Conservation (phyloP, 2,797 vertebrate genomes). For the Kryptolebias ocellatus region DNA sequence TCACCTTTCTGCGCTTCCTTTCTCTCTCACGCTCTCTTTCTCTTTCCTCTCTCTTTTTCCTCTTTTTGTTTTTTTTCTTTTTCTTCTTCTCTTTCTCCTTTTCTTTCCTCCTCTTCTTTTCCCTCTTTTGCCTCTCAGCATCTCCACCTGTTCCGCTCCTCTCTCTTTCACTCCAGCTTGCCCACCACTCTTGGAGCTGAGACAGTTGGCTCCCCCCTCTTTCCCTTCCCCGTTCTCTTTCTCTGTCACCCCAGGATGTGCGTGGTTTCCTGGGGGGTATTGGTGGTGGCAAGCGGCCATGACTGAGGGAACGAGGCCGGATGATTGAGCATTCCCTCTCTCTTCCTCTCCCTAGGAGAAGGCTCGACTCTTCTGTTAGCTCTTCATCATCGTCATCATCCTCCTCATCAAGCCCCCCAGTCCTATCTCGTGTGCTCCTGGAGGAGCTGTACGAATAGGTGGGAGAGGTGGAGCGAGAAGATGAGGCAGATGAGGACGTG, state of each 20-base stretch:
- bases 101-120: constrained; percentile 83
- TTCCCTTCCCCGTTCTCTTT: constrained; percentile 83
- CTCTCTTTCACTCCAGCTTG: constrained; percentile 83
- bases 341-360: constrained; percentile 81
- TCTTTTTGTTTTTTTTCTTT: constrained; percentile 84
- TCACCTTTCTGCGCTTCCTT: constrained; percentile 82
- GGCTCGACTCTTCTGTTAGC: constrained; percentile 85
- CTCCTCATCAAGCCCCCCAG: constrained; percentile 79
- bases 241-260: constrained; percentile 86
- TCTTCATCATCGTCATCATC: constrained; percentile 84
- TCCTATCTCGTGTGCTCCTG: constrained; percentile 80
- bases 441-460: constrained; percentile 83
- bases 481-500: constrained; percentile 78
- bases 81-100: constrained; percentile 83
- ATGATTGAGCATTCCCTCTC: constrained; percentile 80
- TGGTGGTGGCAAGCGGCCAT: constrained; percentile 82
- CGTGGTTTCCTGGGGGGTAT: constrained; percentile 85
- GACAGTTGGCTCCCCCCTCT: constrained; percentile 83
- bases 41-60: constrained; percentile 79
- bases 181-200: constrained; percentile 86
- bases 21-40: constrained; percentile 82
- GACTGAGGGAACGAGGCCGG: constrained; percentile 81
- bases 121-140: constrained; percentile 75
- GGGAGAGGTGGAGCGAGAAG: constrained; percentile 82
- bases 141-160: constrained; percentile 73